A percentile compares a stretch with the other conserved stretches of the same genome.
Evolutionary conservation across 1,140 invertebrate genomes (phyloP).

Genomic region (Battus philenor): DNA sequence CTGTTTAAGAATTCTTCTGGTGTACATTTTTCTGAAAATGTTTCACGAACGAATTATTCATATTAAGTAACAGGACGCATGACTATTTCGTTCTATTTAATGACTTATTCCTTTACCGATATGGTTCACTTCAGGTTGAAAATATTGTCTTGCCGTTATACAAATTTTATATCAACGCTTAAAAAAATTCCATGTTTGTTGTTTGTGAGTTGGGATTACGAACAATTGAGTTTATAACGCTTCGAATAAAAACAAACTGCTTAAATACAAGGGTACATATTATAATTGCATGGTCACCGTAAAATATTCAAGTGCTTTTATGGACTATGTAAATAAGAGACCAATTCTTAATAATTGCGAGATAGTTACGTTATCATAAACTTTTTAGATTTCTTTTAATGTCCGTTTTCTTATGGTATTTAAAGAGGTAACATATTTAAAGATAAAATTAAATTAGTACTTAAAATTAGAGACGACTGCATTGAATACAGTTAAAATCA

Average conservation of each 20-base stretch:
- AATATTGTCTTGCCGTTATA: slow-evolving; percentile 35
- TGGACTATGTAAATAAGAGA: too few relatives aligned
- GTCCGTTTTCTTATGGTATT: too few relatives aligned
- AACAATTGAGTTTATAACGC: slow-evolving; percentile 51
- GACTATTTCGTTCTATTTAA: slow-evolving; percentile 36
- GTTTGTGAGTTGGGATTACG: slow-evolving; percentile 49
- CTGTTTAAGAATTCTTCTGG: slow-evolving; percentile 54
- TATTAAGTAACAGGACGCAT: slow-evolving; percentile 40
- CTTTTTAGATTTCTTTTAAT: too few relatives aligned
- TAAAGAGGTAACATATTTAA: too few relatives aligned
- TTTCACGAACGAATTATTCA: slow-evolving; percentile 53
- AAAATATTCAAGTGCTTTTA: too few relatives aligned
- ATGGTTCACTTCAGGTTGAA: slow-evolving; percentile 42
- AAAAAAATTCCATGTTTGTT: slow-evolving; percentile 41
- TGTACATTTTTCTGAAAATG: slow-evolving; percentile 55
- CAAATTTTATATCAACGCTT: slow-evolving; percentile 46
- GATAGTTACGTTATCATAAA: too few relatives aligned
- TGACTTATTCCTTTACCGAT: slow-evolving; percentile 46
- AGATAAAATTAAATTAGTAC: too few relatives aligned
- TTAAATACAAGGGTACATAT: slow-evolving; percentile 37
- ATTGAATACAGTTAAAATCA: too few relatives aligned
- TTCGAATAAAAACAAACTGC: slow-evolving; percentile 56
- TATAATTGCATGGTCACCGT: slow-evolving; percentile 33
- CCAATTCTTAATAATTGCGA: too few relatives aligned
- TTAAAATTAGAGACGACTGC: too few relatives aligned